Evolutionary conservation across 1,140 invertebrate species (phyloP).

Genomic region (Dysdera silvatica): DNA sequence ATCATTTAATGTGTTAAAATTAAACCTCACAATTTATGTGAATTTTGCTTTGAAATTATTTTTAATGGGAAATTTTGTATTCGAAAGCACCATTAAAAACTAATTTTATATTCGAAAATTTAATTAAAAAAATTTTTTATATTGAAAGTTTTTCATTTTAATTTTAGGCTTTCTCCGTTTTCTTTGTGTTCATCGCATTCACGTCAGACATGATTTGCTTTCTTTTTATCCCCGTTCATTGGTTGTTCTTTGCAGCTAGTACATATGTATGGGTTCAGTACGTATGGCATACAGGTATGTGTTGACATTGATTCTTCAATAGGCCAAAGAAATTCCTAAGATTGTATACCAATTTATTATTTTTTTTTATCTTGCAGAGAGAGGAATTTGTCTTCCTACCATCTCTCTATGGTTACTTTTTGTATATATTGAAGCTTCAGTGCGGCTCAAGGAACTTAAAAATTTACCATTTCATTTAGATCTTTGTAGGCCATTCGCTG

Average conservation of each 20-base stretch:
- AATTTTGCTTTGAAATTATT: background rate
- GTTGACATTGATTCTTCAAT: background rate
- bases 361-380: constrained; percentile 54
- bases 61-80: background rate
- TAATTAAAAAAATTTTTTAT: constrained; percentile 3
- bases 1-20: too few species aligned
- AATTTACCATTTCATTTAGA: constrained; percentile 83
- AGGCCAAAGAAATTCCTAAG: background rate
- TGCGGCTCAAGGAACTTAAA: constrained; percentile 76
- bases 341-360: background rate
- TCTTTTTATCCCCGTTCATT: constrained; percentile 97
- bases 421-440: constrained; percentile 87
- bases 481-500: constrained; percentile 93
- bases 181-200: constrained; percentile 95
- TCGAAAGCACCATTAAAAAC: background rate
- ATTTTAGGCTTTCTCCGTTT: constrained; percentile 87
- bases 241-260: constrained; percentile 95
- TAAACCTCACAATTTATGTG: too few species aligned
- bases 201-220: constrained; percentile 98
- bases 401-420: constrained; percentile 89
- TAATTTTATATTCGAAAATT: constrained; percentile 5
- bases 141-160: constrained; percentile 19
- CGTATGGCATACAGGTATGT: constrained; percentile 91
- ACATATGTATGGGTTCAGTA: constrained; percentile 99
- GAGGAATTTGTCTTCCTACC: constrained; percentile 88